Percentiles rank a stretch among this genome's conserved stretches.
These are phyloP conservation scores for Monochamus alternatus DNA, from an alignment of 2,888 invertebrate genomes.

Conservation along the genomic window DNA sequence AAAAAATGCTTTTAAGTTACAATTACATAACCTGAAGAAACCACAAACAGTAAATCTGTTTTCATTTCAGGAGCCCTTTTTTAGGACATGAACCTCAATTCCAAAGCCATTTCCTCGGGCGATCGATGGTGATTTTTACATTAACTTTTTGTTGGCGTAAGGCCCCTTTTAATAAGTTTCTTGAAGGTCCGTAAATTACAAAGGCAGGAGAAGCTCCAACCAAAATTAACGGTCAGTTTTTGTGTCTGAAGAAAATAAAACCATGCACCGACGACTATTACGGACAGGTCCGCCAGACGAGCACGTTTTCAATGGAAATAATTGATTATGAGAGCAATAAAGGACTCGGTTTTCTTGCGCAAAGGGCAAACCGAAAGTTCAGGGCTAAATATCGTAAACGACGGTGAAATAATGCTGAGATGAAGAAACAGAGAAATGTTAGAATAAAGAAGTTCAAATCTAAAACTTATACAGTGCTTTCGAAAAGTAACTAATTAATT, in stretches of 20 bases:
- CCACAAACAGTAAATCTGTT: not conserved
- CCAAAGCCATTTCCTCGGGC: conserved; percentile 6
- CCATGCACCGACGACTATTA: conserved; percentile 10
- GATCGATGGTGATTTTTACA: conserved; percentile 6
- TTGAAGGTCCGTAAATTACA: conserved; percentile 15
- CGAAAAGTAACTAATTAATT: too few relatives aligned
- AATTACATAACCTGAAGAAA: not conserved
- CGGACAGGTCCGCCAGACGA: conserved; percentile 25
- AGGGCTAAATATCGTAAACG: not conserved
- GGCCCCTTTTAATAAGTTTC: conserved; percentile 10
- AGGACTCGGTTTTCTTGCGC: conserved; percentile 7
- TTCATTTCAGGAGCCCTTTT: not conserved
- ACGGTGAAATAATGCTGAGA: not conserved
- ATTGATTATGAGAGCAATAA: conserved; percentile 26
- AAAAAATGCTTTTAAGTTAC: too few relatives aligned
- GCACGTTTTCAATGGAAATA: conserved; percentile 31
- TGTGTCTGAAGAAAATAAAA: conserved; percentile 23
- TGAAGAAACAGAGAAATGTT: too few relatives aligned
- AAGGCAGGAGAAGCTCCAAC: conserved; percentile 8
- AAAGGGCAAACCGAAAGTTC: not conserved
- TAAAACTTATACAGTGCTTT: too few relatives aligned
- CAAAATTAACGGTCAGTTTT: conserved; percentile 32
- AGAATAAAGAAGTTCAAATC: too few relatives aligned
- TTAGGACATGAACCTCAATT: not conserved
- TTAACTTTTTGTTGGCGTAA: conserved; percentile 25